These are phyloP conservation scores for Misgurnus mizolepis DNA, from an alignment of 2,113 vertebrate genomes.

Conservation along the genomic window DNA sequence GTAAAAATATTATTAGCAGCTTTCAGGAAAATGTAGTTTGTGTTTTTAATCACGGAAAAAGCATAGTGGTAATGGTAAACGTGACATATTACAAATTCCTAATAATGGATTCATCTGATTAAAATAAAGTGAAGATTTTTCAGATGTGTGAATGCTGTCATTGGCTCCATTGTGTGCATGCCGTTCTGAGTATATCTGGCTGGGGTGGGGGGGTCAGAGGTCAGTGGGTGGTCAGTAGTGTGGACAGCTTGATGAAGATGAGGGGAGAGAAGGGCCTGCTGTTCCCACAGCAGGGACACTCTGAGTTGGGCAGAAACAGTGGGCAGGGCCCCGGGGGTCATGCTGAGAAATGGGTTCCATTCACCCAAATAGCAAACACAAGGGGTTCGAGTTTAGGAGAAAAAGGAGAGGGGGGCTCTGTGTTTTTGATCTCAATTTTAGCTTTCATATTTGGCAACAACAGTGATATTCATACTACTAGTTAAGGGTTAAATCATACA, in stretches of 20 bases:
- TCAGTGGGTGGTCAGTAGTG: constrained; percentile 48
- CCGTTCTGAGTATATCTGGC: constrained; percentile 4
- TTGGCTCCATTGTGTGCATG: constrained; percentile 44
- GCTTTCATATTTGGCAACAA: too few species aligned
- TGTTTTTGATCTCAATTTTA: neutral
- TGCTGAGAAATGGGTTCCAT: constrained; percentile 36
- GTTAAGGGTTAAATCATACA: neutral
- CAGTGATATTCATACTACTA: too few species aligned
- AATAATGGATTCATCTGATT: constrained; percentile 35
- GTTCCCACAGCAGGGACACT: constrained; percentile 45
- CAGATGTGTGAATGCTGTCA: constrained; percentile 46
- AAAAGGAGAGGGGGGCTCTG: neutral
- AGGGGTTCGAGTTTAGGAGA: neutral
- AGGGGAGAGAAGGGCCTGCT: constrained; percentile 41
- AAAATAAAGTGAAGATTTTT: constrained; percentile 45
- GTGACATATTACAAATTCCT: constrained; percentile 8
- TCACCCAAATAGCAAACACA: constrained; percentile 26
- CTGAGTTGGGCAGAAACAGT: constrained; percentile 8
- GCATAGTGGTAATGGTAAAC: neutral
- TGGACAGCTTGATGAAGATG: constrained; percentile 53
- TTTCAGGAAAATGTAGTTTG: neutral
- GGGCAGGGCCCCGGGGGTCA: constrained; percentile 1
- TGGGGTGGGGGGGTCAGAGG: constrained; percentile 41
- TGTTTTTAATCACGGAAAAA: constrained; percentile 24
- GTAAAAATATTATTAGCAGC: neutral